Conservation (phyloP, 2,797 vertebrate species). For the Acrocephalus scirpaceus region DNA sequence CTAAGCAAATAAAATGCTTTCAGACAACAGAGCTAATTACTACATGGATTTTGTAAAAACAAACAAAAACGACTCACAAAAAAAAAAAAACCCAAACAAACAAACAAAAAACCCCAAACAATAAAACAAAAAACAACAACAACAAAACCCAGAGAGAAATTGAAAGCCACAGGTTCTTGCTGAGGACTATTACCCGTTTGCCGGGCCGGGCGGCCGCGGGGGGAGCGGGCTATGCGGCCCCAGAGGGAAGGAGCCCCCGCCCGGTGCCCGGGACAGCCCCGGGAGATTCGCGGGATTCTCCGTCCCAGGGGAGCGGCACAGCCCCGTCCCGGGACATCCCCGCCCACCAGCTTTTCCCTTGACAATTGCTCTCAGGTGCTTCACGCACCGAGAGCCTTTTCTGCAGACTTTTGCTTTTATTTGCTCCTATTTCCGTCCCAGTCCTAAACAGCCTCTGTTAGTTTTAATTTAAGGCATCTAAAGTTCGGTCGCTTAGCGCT, state of each 20-base stretch:
- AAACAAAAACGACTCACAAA: background rate
- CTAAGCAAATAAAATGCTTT: background rate
- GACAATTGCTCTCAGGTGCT: background rate
- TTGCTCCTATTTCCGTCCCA: background rate
- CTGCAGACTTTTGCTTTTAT: background rate
- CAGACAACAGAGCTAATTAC: background rate
- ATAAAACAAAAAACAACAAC: no score
- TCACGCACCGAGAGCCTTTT: fast-evolving
- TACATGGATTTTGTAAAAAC: background rate
- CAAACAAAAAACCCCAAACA: no score
- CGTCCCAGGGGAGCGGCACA: fast-evolving
- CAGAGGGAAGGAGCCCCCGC: fast-evolving
- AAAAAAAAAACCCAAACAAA: no score
- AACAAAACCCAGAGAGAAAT: background rate
- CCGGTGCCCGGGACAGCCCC: background rate
- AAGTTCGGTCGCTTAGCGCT: fast-evolving
- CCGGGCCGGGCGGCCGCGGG: fast-evolving
- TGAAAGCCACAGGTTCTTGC: no score
- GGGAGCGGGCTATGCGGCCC: fast-evolving
- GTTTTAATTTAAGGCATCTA: background rate
- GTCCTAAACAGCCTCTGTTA: background rate
- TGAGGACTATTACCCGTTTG: background rate
- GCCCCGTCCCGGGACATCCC: background rate
- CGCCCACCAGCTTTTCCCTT: no score
- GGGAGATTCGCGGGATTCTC: background rate